phyloP scores from a whole-genome alignment of 92 coral and sea anemone genomes.

The Pocillopora grandis region DNA sequence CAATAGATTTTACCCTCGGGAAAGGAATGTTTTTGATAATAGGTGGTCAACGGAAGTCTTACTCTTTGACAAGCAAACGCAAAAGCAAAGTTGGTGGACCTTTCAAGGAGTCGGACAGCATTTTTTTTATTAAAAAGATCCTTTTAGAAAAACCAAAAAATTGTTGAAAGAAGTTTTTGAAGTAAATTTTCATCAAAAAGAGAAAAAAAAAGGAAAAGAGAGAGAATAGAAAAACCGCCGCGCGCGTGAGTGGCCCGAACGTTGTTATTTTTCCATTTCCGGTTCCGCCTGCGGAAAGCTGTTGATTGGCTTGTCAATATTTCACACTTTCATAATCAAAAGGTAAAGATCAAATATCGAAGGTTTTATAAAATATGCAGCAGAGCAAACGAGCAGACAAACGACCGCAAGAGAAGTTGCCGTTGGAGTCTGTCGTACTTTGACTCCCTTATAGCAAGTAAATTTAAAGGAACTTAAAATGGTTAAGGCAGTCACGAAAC shows the following conservation, averaged over 20 bases:
- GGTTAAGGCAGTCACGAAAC: slow-evolving; percentile 78
- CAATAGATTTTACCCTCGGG: too few species aligned
- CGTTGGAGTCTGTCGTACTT: slow-evolving; percentile 13
- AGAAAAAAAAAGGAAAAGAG: too few species aligned
- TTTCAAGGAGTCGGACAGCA: too few species aligned
- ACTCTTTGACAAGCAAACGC: too few species aligned
- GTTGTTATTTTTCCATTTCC: slow-evolving; percentile 54
- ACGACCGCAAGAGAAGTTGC: neutral
- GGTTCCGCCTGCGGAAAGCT: slow-evolving; percentile 53
- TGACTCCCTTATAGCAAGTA: slow-evolving; percentile 1
- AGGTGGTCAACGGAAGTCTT: too few species aligned
- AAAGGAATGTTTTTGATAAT: too few species aligned
- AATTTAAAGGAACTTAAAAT: slow-evolving; percentile 30
- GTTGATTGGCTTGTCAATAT: slow-evolving; percentile 62
- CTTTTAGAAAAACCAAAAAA: too few species aligned
- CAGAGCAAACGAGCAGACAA: neutral
- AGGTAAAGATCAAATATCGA: slow-evolving; percentile 16
- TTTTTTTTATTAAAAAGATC: too few species aligned
- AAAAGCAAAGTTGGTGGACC: too few species aligned
- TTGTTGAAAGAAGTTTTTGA: too few species aligned
- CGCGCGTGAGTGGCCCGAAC: slow-evolving; percentile 22
- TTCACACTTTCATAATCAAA: slow-evolving; percentile 32
- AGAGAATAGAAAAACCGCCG: too few species aligned
- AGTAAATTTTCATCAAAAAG: too few species aligned
- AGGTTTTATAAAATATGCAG: slow-evolving; percentile 18